Evolutionary conservation across 2,888 invertebrate species (phyloP).

Genomic region (Bugula neritina): DNA sequence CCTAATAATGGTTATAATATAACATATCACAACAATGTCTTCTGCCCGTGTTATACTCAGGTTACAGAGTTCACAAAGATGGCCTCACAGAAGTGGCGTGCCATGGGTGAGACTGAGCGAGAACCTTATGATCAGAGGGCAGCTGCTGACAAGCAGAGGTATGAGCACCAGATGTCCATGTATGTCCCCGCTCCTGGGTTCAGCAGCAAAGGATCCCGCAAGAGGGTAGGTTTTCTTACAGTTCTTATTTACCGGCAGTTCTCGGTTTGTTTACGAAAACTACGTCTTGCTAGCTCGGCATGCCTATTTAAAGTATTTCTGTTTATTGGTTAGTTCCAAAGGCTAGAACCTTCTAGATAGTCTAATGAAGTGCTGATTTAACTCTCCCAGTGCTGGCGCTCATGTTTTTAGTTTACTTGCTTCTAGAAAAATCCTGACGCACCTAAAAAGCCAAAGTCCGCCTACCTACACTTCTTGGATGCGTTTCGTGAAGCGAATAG

Average conservation of each 20-base stretch:
- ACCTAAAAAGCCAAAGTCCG: slow-evolving; percentile 18
- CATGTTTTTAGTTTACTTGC: too few relatives aligned
- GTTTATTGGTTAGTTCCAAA: too few relatives aligned
- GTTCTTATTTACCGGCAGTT: too few relatives aligned
- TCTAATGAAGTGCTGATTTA: too few relatives aligned
- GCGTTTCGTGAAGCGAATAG: slow-evolving; percentile 23
- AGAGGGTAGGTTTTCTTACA: slow-evolving; percentile 3
- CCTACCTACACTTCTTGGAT: slow-evolving; percentile 23
- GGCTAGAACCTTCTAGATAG: too few relatives aligned
- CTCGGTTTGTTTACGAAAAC: too few relatives aligned
- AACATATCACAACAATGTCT: too few relatives aligned
- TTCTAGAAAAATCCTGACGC: slow-evolving; percentile 22
- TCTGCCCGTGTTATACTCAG: background rate
- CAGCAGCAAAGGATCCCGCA: slow-evolving; percentile 10
- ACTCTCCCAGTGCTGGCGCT: too few relatives aligned
- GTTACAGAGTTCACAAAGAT: slow-evolving; percentile 24
- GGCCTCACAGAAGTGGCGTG: slow-evolving; percentile 20
- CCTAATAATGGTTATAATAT: too few relatives aligned
- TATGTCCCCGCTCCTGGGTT: slow-evolving; percentile 18
- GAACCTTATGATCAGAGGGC: slow-evolving; percentile 24
- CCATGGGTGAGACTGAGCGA: slow-evolving; percentile 12
- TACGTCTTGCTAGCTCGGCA: too few relatives aligned
- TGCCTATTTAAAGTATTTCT: too few relatives aligned
- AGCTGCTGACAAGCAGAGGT: slow-evolving; percentile 9
- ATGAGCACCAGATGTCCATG: slow-evolving; percentile 25